These are phyloP conservation scores for Aspidiotus destructor DNA, from an alignment of 2,888 invertebrate species.

Conservation along the genomic window DNA sequence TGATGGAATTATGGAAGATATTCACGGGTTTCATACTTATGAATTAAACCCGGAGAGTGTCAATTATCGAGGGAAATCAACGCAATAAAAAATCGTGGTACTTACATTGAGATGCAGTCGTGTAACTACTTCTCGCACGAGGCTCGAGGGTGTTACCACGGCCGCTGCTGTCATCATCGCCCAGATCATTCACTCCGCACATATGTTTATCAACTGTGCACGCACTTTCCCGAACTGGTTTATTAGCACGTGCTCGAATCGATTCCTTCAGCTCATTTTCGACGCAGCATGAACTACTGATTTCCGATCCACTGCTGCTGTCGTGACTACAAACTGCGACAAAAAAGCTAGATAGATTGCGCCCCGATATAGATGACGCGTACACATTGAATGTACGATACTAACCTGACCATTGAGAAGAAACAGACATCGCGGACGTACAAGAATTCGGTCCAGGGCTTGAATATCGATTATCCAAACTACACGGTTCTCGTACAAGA, in stretches of 20 bases:
- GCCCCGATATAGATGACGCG: too few species aligned
- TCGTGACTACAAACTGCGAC: constrained; percentile 18
- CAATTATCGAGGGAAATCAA: too few species aligned
- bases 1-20: too few species aligned
- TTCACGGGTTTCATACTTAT: too few species aligned
- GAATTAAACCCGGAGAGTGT: too few species aligned
- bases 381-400: too few species aligned
- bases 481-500: too few species aligned
- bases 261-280: constrained; percentile 17
- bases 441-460: neutral
- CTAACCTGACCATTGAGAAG: neutral
- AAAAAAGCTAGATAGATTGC: neutral
- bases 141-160: constrained; percentile 4
- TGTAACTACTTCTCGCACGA: constrained; percentile 23
- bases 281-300: constrained; percentile 5
- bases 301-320: constrained; percentile 11
- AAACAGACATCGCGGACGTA: neutral
- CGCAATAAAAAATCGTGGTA: neutral
- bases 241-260: neutral
- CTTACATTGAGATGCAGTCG: constrained; percentile 28
- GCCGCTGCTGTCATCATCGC: neutral
- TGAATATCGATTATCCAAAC: neutral
- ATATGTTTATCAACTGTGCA: neutral
- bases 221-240: too few species aligned
- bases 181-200: constrained; percentile 19